Evolutionary conservation across 2,113 vertebrate species (phyloP).

Genomic region (Bambusicola thoracicus): DNA sequence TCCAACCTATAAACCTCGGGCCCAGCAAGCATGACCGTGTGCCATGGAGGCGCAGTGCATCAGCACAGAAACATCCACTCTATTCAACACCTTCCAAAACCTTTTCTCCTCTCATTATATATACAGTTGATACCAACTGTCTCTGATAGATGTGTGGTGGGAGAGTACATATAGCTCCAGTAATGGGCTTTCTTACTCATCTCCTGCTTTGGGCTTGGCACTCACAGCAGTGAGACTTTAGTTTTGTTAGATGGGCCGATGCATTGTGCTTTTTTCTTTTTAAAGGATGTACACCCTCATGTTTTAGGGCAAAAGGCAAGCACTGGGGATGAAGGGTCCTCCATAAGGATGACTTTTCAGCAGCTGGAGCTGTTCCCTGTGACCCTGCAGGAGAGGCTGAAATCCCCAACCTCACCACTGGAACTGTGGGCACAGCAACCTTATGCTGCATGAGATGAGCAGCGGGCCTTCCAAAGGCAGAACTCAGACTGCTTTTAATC

Average conservation of each 20-base stretch:
- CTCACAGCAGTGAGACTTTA: neutral
- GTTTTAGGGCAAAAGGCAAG: neutral
- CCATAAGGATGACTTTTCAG: neutral
- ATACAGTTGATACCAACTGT: neutral
- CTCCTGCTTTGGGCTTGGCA: neutral
- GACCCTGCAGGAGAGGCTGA: neutral
- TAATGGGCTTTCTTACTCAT: neutral
- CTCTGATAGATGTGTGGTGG: neutral
- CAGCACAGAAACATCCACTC: constrained; percentile 33
- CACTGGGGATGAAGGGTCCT: neutral
- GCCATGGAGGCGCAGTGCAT: constrained; percentile 25
- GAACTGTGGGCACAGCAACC: neutral
- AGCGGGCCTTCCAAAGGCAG: neutral
- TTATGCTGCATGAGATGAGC: neutral
- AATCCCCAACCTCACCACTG: neutral
- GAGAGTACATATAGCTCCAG: neutral
- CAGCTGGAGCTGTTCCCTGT: neutral
- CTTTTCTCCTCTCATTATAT: constrained; percentile 23
- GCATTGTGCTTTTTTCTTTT: too few relatives aligned
- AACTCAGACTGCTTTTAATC: neutral
- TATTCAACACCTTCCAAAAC: constrained; percentile 33
- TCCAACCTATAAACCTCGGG: constrained; percentile 53
- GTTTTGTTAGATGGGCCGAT: too few relatives aligned
- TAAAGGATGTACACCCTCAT: neutral
- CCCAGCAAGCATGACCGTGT: constrained; percentile 20